A percentile compares a stretch with the other conserved stretches of the same genome.
Evolutionary conservation across 2,888 invertebrate genomes (phyloP).

Genomic region (Cryptocephalus moraei): DNA sequence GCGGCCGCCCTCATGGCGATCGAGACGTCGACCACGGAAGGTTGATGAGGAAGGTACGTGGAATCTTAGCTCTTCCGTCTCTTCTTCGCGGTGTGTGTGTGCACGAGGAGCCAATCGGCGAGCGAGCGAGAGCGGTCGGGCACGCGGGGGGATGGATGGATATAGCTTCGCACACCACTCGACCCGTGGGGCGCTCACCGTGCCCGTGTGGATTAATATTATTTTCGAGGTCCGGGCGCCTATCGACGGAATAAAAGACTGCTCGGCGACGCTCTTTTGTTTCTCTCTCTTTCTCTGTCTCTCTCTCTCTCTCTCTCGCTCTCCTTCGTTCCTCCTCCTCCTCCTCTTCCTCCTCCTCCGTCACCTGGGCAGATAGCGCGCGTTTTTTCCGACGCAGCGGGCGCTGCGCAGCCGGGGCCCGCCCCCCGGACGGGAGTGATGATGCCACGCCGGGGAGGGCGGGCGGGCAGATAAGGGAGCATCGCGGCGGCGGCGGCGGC

Average conservation of each 20-base stretch:
- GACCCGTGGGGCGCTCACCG: no score
- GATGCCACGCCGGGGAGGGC: conserved; percentile 33
- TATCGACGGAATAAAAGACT: conserved; percentile 22
- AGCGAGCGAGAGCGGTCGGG: no score
- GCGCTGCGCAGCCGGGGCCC: conserved; percentile 23
- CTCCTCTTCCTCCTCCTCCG: conserved; percentile 13
- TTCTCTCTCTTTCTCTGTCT: conserved; percentile 2
- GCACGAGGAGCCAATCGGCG: no score
- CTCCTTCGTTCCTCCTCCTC: no score
- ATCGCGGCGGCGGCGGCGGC: conserved; percentile 20
- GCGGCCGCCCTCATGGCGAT: conserved; percentile 26
- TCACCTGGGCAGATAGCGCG: conserved; percentile 25
- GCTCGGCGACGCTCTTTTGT: conserved; percentile 3
- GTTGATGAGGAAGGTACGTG: no score
- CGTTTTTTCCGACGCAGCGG: conserved; percentile 27
- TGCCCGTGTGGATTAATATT: no score
- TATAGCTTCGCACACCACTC: no score
- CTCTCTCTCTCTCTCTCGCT: conserved; percentile 21
- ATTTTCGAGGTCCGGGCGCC: no score
- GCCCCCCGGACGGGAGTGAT: conserved; percentile 16
- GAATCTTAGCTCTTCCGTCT: no score
- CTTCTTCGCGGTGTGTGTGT: no score
- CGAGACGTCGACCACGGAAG: conserved; percentile 18
- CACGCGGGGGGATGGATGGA: no score
- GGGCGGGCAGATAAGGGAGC: conserved; percentile 31